Percentiles rank a stretch among this genome's conserved stretches.
Conservation (phyloP, 2,113 vertebrate species). For the pig (Sus scrofa) region DNA sequence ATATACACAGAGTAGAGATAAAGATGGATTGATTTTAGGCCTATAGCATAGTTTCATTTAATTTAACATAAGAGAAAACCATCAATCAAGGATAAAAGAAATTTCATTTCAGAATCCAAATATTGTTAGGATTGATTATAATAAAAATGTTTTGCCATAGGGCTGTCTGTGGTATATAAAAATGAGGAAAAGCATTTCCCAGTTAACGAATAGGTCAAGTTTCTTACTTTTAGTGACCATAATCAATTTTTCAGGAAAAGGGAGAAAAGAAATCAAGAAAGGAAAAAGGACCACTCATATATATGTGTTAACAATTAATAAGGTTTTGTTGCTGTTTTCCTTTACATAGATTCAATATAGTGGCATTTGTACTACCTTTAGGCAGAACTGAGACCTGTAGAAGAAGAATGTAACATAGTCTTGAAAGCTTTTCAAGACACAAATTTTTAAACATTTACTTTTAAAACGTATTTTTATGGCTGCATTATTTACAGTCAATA, state of each 20-base stretch:
- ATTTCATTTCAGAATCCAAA: conserved; percentile 66
- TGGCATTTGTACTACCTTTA: neutral
- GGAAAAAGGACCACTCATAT: neutral
- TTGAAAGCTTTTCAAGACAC: neutral
- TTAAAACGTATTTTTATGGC: neutral
- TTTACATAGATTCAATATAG: neutral
- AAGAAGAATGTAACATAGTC: neutral
- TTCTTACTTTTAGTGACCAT: neutral
- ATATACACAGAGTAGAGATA: neutral
- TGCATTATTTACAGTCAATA: neutral
- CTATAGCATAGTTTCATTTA: neutral
- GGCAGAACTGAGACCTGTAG: neutral
- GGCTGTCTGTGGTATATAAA: neutral
- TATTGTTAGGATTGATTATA: conserved; percentile 50
- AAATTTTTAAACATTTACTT: neutral
- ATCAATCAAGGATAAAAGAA: neutral
- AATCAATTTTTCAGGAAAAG: neutral
- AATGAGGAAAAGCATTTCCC: conserved; percentile 35
- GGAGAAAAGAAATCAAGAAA: neutral
- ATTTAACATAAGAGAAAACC: neutral
- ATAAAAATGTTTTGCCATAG: conserved; percentile 23
- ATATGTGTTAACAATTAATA: neutral
- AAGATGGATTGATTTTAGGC: neutral
- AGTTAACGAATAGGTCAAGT: neutral
- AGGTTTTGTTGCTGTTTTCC: neutral